Base-by-base conservation (phyloP, 2,797 vertebrate genomes). In the Oreortyx pictus region DNA sequence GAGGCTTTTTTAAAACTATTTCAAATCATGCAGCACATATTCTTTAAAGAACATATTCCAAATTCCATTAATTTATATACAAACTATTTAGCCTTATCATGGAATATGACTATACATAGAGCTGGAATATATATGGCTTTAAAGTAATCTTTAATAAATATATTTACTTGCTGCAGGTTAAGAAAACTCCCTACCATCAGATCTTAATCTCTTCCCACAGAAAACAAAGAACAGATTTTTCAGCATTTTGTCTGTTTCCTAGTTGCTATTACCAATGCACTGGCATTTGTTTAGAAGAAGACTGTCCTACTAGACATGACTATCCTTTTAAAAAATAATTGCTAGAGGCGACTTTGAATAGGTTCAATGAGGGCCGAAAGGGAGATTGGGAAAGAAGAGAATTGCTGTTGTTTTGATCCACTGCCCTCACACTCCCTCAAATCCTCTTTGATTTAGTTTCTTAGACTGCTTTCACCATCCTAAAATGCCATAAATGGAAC, bases 191-290 rank as follows among this genome's bases (percentile, higher is more conserved):
- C 50, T 47, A 8, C 88, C 68, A 89, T 73, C 82, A 93, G 82
- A 94, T 89, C 78, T 78, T 93, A 81, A 94, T 95, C 90, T 92
- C 72, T 81, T 92, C 50, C 78, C 0, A 0, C 39, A 75, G 75
- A 75, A 96, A 94, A 94, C 62, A 87, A 92, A 85, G 44, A 90
- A 52, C 84, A 95, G 68, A 94, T 92, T 94, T 94, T 77, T 81
- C 75, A 72, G 74, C 67, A 64, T 57, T 90, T 82, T 0, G 43
- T 62, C 35, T 94, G 11, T 72, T 94, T 89, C 47, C 52, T 94
- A 92, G 66, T 47, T 83, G 90, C 73, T 90, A 24, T 92, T 94
- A 83, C 79, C 75, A 95, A 52, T 35, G 43, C 39, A 75, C 37
- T 96, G 94, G 82, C 95, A 89, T 75, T 66, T 90, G 82, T 92